Evolutionary conservation across 1,140 invertebrate species (phyloP).

Genomic region (Trachymyrmex cornetzi): DNA sequence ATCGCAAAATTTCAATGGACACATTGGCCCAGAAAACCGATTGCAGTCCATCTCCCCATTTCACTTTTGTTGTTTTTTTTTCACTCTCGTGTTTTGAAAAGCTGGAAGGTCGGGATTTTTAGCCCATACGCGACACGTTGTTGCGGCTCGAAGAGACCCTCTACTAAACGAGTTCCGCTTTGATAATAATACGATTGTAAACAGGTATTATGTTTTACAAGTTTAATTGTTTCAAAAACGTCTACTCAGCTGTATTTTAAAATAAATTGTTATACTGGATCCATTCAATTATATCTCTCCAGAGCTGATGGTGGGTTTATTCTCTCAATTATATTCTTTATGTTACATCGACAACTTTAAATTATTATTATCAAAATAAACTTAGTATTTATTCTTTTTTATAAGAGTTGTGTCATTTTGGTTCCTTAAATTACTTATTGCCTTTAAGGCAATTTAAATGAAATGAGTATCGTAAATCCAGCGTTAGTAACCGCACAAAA

Average conservation of each 20-base stretch:
- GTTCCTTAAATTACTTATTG: no score
- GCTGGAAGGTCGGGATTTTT: constrained; percentile 18
- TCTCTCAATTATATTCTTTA: no score
- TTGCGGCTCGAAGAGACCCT: constrained; percentile 14
- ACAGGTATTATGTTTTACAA: background rate
- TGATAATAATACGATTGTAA: constrained; percentile 4
- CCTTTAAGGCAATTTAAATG: no score
- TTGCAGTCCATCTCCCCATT: constrained; percentile 48
- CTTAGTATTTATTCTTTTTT: no score
- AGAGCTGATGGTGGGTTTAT: no score
- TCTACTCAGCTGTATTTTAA: background rate
- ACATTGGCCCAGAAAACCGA: constrained; percentile 59
- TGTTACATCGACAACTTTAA: no score
- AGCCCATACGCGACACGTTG: background rate
- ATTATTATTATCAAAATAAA: no score
- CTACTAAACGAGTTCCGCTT: background rate
- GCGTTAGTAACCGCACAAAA: no score
- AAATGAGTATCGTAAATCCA: no score
- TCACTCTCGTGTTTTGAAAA: constrained; percentile 37
- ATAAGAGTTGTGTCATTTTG: no score
- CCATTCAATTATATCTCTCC: no score
- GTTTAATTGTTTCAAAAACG: background rate
- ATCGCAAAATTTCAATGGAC: constrained; percentile 58
- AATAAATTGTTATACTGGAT: no score
- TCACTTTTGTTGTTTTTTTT: constrained; percentile 31